Evolutionary conservation across 1,140 invertebrate species (phyloP).

Genomic region (Physella acuta): DNA sequence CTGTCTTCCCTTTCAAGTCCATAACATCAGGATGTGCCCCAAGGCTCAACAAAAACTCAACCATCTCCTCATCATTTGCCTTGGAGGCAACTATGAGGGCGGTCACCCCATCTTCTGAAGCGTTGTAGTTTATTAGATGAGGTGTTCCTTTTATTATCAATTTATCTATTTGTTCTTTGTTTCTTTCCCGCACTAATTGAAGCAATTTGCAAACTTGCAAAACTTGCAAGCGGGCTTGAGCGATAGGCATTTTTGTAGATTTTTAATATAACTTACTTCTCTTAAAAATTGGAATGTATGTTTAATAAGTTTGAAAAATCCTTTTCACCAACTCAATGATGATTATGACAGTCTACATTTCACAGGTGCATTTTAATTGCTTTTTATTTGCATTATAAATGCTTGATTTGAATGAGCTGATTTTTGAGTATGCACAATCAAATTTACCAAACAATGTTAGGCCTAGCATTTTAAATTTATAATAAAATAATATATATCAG

Average conservation of each 20-base stretch:
- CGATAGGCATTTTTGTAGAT: constrained; percentile 50
- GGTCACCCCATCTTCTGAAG: constrained; percentile 53
- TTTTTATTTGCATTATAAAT: background rate
- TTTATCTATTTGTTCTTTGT: constrained; percentile 55
- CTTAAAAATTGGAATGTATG: background rate
- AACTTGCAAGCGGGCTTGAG: constrained; percentile 51
- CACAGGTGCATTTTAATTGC: background rate
- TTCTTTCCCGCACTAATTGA: constrained; percentile 57
- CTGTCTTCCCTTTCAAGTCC: constrained; percentile 57
- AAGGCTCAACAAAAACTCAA: constrained; percentile 53
- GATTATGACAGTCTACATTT: background rate
- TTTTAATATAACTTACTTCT: background rate
- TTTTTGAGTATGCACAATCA: no score
- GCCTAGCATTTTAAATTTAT: no score
- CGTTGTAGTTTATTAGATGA: constrained; percentile 60
- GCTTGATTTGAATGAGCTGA: no score
- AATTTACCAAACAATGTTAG: no score
- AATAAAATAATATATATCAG: no score
- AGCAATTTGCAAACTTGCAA: constrained; percentile 60
- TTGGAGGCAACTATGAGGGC: constrained; percentile 53
- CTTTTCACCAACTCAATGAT: background rate
- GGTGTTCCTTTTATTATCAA: constrained; percentile 55
- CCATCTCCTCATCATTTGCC: constrained; percentile 58
- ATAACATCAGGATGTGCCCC: constrained; percentile 61
- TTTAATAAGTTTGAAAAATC: no score